Evolutionary conservation across 2,888 invertebrate genomes (phyloP), one percentile per base, ranked within the genome.

Genomic region (Polyommatus icarus): DNA sequence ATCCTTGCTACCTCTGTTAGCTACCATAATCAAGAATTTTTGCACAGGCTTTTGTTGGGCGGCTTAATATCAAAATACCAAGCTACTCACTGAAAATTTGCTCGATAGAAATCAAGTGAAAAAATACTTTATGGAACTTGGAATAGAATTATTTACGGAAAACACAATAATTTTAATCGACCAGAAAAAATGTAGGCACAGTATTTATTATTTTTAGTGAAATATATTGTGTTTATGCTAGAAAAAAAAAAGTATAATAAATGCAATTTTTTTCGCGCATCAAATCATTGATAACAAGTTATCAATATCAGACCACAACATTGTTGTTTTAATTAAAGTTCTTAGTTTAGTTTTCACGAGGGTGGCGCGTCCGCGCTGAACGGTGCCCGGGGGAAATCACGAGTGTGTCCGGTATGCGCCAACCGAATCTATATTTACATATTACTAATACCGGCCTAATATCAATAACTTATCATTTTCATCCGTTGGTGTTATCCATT

Each of bases 381-480:
- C 89, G 84, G 89, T 83, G 78, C 92, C 82, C 90, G 24, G 82
- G 92, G 92, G 92, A 92, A 92, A 92, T 92, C 90, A 91, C 79
- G 84, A 78, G 81, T 82, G 81, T 84, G 84, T 84, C 84, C 84
- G 78, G 40, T 40, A 29, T 54, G 50, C 24, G 75, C 46, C 40
- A 20, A 36, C n/a, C 32, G 78, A 80, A 79, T 77, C 80, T 77
- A 78, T 77, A 79, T 75, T 77, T 79, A 81, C 82, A 78, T 81
- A 77, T 78, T 67, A 76, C 59, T 72, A 73, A 77, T 32, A 50
- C 29, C 32, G 46, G 73, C 40, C 73, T 40, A 40, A 24, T 77
- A 77, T 72, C 57, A 72, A 77, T 72, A 77, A 71, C 50, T 77
- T 77, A 71, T 71, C 12, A 71, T 50, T 71, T 50, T 71, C 8